Percentiles rank a stretch among this genome's conserved stretches.
Evolutionary conservation across 2,888 invertebrate genomes (phyloP).

Genomic region (Cheilosia scutellata): DNA sequence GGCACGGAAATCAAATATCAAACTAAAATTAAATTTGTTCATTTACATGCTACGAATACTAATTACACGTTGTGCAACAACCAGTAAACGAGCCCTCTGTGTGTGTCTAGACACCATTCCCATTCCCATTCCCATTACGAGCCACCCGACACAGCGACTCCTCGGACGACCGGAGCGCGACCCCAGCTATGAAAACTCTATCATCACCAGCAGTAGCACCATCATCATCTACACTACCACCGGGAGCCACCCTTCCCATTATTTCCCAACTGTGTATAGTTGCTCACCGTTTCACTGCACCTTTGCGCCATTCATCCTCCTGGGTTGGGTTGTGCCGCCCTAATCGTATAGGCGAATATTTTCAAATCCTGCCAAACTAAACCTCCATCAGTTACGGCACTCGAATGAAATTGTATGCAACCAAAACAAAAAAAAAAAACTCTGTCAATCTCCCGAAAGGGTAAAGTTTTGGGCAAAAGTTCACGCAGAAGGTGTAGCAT

Average conservation of each 20-base stretch:
- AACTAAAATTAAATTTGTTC: slow-evolving; percentile 72
- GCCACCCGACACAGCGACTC: not conserved
- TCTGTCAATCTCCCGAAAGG: slow-evolving; percentile 11
- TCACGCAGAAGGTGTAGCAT: not conserved
- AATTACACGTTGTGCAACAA: slow-evolving; percentile 73
- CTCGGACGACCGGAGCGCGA: not conserved
- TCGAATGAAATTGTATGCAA: slow-evolving; percentile 11
- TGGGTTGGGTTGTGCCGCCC: slow-evolving; percentile 3
- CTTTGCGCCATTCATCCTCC: slow-evolving; percentile 16
- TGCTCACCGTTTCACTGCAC: slow-evolving; percentile 31
- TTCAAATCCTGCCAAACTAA: slow-evolving; percentile 26
- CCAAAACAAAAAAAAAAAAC: not conserved
- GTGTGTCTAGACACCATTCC: slow-evolving; percentile 61
- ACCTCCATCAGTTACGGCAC: slow-evolving; percentile 15
- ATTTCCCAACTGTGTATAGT: too few species aligned
- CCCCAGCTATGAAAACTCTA: slow-evolving; percentile 44
- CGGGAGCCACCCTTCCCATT: not conserved
- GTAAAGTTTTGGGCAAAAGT: slow-evolving; percentile 30
- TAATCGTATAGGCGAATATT: slow-evolving; percentile 37
- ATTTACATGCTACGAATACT: slow-evolving; percentile 73
- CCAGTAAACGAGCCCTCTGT: slow-evolving; percentile 57
- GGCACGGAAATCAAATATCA: slow-evolving; percentile 67
- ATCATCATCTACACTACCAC: not conserved
- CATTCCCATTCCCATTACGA: slow-evolving; percentile 10
- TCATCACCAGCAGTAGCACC: slow-evolving; percentile 31